Base-by-base conservation (phyloP, 2,113 vertebrate species). In the Amphilophus citrinellus region DNA sequence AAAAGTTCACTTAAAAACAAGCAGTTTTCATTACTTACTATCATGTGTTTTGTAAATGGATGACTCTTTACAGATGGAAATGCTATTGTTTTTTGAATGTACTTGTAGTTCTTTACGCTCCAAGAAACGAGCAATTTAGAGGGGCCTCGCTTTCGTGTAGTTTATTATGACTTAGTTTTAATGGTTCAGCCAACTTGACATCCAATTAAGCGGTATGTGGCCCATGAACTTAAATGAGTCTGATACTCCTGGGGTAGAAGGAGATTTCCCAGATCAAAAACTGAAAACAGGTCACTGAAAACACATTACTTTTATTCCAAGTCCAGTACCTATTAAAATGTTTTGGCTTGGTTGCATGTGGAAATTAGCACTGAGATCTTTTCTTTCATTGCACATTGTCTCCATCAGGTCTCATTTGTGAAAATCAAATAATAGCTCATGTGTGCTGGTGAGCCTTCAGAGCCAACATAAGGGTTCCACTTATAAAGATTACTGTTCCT, bases 81-180 rank as follows among this genome's bases (percentile, higher is more conserved):
- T 73, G 6, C 27, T 17, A 58, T 7, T 47, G 44, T 44, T 44
- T 56, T 50, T 50, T 15, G 14, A 56, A 4, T 2, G 0, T 24
- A n/a, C 53, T 57, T 2, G 9, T 50, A 71, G 0, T 73, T 32
- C 10, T 32, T 71, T 73, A 53, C 15, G 32, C 30, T 73, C 53
- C 24, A 73, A 73, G 44, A 73, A 53, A 73, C 11, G 1, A 73
- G 66, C 24, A 53, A 27, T 73, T 73, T 53, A 53, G 66, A 53
- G 27, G 27, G 47, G 3, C n/a, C 6, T 53, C 17, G 3, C 8
- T 53, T 53, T 73, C 18, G 0, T 73, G 27, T 73, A 11, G 27
- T 73, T 73, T 73, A 56, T 73, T 73, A 56, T 73, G 47, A 27
- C 27, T 53, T 73, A 56, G 18, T 73, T 56, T 73, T 73, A 73